Conservation (phyloP, 2,888 invertebrate species). For the Cheilosia variabilis region DNA sequence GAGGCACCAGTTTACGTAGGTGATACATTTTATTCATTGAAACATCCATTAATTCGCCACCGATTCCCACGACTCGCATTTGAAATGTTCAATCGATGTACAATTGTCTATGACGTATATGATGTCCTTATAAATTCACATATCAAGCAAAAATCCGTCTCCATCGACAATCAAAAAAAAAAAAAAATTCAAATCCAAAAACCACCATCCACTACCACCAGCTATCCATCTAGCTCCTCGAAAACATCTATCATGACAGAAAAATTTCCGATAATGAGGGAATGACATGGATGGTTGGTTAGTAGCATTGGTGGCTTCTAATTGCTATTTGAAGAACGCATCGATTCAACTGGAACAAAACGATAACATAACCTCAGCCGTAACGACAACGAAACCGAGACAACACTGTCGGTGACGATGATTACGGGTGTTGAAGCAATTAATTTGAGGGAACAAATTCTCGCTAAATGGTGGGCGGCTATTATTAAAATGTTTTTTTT, state of each 20-base stretch:
- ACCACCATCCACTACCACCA: too few species aligned
- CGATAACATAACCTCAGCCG: slow-evolving; percentile 35
- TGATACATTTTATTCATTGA: too few species aligned
- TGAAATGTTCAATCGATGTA: too few species aligned
- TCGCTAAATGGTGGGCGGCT: slow-evolving; percentile 70
- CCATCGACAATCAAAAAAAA: too few species aligned
- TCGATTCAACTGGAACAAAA: slow-evolving; percentile 51
- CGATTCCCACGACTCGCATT: too few species aligned
- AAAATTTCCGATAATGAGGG: slow-evolving; percentile 64
- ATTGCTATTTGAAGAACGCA: slow-evolving; percentile 65
- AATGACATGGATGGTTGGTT: slow-evolving; percentile 66
- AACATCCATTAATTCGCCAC: too few species aligned
- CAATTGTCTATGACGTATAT: too few species aligned
- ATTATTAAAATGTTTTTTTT: slow-evolving; percentile 48
- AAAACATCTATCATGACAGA: slow-evolving; percentile 25
- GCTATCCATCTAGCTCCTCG: neutral
- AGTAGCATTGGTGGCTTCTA: slow-evolving; percentile 62
- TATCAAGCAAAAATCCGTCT: too few species aligned
- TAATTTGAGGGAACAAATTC: slow-evolving; percentile 64
- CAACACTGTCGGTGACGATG: slow-evolving; percentile 45
- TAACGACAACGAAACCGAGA: slow-evolving; percentile 42
- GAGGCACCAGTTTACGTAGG: too few species aligned
- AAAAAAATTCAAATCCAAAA: too few species aligned
- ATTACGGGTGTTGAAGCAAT: slow-evolving; percentile 70
- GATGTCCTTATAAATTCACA: too few species aligned